Base-by-base conservation (phyloP, 2,888 invertebrate species). In the Drosophila fungiperda region DNA sequence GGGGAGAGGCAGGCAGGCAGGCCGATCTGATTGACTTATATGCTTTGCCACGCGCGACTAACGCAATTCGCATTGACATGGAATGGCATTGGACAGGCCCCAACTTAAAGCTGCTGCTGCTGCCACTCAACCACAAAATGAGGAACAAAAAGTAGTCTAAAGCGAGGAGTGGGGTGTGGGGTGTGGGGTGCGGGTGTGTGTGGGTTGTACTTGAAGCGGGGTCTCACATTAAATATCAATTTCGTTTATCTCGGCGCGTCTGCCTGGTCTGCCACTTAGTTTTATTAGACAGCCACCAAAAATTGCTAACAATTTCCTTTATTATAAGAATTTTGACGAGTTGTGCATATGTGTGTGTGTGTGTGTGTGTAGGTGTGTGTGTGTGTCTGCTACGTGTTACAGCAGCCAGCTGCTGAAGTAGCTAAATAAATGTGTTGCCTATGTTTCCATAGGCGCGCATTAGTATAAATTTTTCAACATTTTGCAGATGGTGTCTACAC, bases 281-380 rank as follows among this genome's bases (percentile, higher is more conserved):
- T 89, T 87, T 89, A 87, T 87, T 87, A 83, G 84, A 88, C 83
- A 63, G 66, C 63, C 68, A 57, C 65, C 62, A 55, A 84, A 87
- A 86, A 87, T 87, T 87, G 77, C 89, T 77, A 83, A 82, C 89
- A 89, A 89, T 87, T 87, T 89, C 85, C 89, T 87, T 87, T 87
- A 87, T 89, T 89, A 83, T 83, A 74, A 69, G 70, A 64, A 67
- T 77, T 71, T 68, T 65, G 33, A 54, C 49, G 20, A 36, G 32
- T 36, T 62, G 57, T 57, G 42, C 36, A 23, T 54, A 20, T 45
- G 63, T 50, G 50, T 58, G 64, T 60, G 52, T 69, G 48, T 9
- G 49, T 64, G 48, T 29, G 35, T 61, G 42, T 65, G 60, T 66
- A 58, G 17, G 11, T 64, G 58, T 23, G 17, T 40, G 45, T 63